Base-by-base conservation (phyloP, 2,113 vertebrate species). In the Ceyx cyanopectus region DNA sequence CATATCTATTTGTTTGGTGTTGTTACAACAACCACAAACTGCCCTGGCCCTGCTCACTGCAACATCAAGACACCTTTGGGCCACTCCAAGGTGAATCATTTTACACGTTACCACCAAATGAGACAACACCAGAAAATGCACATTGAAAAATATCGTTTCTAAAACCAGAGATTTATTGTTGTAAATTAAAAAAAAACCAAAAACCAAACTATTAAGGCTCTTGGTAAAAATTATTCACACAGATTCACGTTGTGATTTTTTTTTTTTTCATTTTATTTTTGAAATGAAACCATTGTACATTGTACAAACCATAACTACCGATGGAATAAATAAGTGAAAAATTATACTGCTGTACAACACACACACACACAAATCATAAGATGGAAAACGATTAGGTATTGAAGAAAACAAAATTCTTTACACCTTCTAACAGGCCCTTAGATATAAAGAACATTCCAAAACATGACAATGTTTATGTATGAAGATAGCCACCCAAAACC, bases 241-340 rank as follows among this genome's bases (percentile, higher is more conserved):
- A 10, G 95, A 70, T 32, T 95, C 78, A 53, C 94, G 95, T 97
- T 96, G 97, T 98, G 96, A 98, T 90, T 95, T 97, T 92, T 61
- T 68, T 65, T 45, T 21, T 43, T 67, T 97, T 97, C 92, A 97
- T 97, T 98, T 97, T 98, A 98, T 97, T 97, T 98, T 96, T 96
- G 94, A 98, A 98, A 98, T 98, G 97, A 97, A 98, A 98, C 97
- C 98, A 98, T 98, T 98, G 98, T 98, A 98, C 98, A 98, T 98
- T 98, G 98, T 99, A 99, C 99, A 99, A 99, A 98, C 98, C 98
- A 99, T 98, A 98, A 97, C 98, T 99, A 99, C 98, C 94, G 98
- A 99, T 99, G 98, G 98, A 99, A 99, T 99, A 99, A 99, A 99
- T 99, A 99, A 99, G 98, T 99, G 98, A 98, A 98, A 98, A 98